Evolutionary conservation across 2,888 invertebrate genomes (phyloP), one percentile per base, ranked within the genome.

Genomic region (Tenthredo distinguenda): DNA sequence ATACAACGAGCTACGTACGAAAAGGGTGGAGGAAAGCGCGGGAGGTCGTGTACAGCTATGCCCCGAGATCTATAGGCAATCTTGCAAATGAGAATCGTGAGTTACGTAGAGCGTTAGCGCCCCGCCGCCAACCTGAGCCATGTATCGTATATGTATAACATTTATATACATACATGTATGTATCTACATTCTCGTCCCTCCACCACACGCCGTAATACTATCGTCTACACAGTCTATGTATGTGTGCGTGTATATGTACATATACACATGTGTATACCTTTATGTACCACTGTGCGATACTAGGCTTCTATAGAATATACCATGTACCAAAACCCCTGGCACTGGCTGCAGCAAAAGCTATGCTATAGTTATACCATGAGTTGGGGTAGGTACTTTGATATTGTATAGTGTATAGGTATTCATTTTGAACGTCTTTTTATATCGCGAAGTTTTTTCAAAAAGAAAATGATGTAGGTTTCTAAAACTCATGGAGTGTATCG

Each of bases 81-180:
- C 92, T 92, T 92, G 92, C 91, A 92, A 92, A 92, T 92, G 92
- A 92, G 92, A 92, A 92, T 92, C 92, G 92, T 92, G 92, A 92
- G 90, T 92, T 92, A 92, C 92, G 91, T 90, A 87, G 90, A 88
- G 89, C 92, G 91, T 92, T 92, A 92, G 91, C 91, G 91, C 90
- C 92, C 89, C 89, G 40, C 50, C 26, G 84, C 88, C 87, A 83
- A 83, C 83, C 83, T 83, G 68, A 68, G 83, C 83, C 71, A 83
- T 62, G 21, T 62, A 81, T 21, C 43, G 21, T 62, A 81, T 21
- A 62, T 40, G 37, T 81, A 34, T 40, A 34, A 81, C 81, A 40
- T 58, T 81, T 81, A 81, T 81, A 62, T 40, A 50, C 58, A 34
- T 34, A 86, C 81, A 40, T 83, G 85, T 87, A 86, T 62, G 62